These are phyloP conservation scores for Lithophane semibrunnea DNA, from an alignment of 2,888 invertebrate genomes.

Conservation along the genomic window DNA sequence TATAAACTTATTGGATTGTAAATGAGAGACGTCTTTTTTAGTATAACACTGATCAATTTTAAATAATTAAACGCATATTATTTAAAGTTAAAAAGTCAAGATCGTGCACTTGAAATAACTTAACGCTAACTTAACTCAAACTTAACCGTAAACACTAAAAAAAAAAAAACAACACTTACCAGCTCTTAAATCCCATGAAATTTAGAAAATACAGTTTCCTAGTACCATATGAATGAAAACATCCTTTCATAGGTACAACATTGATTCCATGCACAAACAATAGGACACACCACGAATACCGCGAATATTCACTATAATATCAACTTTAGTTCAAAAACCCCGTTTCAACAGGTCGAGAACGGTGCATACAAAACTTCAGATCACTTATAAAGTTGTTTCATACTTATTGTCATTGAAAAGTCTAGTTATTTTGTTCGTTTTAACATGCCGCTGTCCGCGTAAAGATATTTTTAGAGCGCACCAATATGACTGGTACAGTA, in stretches of 20 bases:
- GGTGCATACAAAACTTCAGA: constrained; percentile 27
- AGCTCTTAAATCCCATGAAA: constrained; percentile 85
- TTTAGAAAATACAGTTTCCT: constrained; percentile 78
- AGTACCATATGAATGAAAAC: constrained; percentile 79
- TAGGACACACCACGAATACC: constrained; percentile 79
- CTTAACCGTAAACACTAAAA: constrained; percentile 4
- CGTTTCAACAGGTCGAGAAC: constrained; percentile 4
- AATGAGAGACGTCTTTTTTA: neutral
- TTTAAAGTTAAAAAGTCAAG: neutral
- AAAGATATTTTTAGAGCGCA: constrained; percentile 77
- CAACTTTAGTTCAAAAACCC: constrained; percentile 56
- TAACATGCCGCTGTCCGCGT: constrained; percentile 71
- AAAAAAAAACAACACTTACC: constrained; percentile 77
- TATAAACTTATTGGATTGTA: neutral
- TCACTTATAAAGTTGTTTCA: constrained; percentile 59
- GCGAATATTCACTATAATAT: constrained; percentile 72
- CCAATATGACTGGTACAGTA: constrained; percentile 68
- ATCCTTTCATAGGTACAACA: constrained; percentile 84
- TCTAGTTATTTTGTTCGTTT: constrained; percentile 72
- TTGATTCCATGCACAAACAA: constrained; percentile 84
- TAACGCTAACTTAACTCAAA: constrained; percentile 33
- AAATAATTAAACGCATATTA: neutral
- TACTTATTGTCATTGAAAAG: constrained; percentile 76
- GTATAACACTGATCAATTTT: neutral
- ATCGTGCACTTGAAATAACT: constrained; percentile 1